A percentile compares a stretch with the other conserved stretches of the same genome.
phyloP scores from a whole-genome alignment of 2,888 invertebrate species.

The Chironomus tentans region DNA sequence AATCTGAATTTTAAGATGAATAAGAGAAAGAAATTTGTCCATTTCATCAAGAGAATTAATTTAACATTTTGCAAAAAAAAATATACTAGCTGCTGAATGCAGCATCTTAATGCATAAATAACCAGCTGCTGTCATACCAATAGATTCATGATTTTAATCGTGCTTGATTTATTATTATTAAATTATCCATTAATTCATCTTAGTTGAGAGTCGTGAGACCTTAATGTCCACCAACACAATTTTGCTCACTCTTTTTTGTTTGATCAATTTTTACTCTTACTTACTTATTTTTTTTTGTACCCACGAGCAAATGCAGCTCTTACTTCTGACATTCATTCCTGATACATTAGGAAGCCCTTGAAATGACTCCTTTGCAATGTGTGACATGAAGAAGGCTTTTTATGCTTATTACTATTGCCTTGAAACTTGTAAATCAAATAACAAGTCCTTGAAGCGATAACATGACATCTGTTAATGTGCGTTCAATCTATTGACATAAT shows the following conservation, averaged over 20 bases:
- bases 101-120: neutral
- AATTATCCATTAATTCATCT: slow-evolving; percentile 24
- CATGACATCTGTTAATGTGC: neutral
- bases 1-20: no score
- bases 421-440: neutral
- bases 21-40: no score
- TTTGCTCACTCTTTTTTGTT: neutral
- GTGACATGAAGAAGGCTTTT: neutral
- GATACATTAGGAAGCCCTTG: slow-evolving; percentile 1
- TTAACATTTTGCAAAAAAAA: neutral
- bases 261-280: neutral
- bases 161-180: slow-evolving; percentile 22
- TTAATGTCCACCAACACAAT: slow-evolving; percentile 22
- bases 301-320: neutral
- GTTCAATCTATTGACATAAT: neutral
- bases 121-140: neutral
- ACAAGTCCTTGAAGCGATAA: neutral
- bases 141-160: neutral
- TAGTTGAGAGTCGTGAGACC: neutral
- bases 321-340: neutral
- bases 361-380: neutral
- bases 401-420: neutral
- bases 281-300: neutral
- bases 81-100: neutral
- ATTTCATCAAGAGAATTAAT: no score